Conservation (phyloP, 2,113 vertebrate species). For the Phycodurus eques region DNA sequence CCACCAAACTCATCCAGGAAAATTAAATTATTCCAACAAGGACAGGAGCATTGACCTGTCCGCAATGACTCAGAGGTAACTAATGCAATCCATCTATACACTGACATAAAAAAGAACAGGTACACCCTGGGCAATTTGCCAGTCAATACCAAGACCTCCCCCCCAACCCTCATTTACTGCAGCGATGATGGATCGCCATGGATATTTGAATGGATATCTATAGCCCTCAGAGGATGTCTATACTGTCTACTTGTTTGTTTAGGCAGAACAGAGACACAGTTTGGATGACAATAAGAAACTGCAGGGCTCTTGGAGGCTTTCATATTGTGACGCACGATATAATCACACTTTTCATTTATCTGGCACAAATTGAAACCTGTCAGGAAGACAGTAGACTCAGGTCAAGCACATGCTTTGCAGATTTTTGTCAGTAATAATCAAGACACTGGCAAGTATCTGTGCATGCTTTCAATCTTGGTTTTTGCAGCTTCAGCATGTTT, state of each 20-base stretch:
- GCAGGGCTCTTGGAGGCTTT: background rate
- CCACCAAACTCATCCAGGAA: background rate
- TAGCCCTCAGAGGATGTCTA: background rate
- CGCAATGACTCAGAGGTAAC: background rate
- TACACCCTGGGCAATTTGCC: background rate
- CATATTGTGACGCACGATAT: background rate
- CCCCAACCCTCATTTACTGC: background rate
- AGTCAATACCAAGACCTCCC: background rate
- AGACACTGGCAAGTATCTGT: background rate
- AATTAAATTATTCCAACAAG: background rate
- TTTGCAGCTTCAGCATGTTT: conserved; percentile 52
- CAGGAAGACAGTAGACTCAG: background rate
- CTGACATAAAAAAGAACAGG: background rate
- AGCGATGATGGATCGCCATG: background rate
- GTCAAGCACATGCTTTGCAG: background rate
- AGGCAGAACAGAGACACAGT: background rate
- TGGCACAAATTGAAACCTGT: background rate
- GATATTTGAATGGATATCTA: background rate
- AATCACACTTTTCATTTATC: background rate
- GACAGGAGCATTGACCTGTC: background rate
- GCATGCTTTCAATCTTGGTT: conserved; percentile 29
- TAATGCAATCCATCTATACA: background rate
- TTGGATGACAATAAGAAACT: background rate
- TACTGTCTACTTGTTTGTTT: background rate
- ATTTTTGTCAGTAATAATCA: background rate